phyloP scores from a whole-genome alignment of 2,113 vertebrate species.

The Saiga tatarica region DNA sequence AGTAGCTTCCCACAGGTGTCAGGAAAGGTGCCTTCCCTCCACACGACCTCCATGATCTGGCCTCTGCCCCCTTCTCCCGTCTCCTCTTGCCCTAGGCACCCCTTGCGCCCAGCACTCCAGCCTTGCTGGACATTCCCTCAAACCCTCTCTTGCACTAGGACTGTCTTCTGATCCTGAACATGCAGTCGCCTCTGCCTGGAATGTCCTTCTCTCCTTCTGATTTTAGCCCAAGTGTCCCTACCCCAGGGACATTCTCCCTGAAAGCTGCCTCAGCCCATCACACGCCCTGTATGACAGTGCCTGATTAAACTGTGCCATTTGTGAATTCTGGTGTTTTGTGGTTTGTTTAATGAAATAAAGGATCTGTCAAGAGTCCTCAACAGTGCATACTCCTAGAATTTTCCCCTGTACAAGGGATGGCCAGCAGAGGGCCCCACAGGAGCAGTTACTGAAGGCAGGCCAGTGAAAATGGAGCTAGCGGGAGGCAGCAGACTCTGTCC shows the following conservation, averaged over 20 bases:
- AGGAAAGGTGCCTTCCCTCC: not conserved
- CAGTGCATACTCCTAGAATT: not conserved
- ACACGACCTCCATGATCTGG: no score
- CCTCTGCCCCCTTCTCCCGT: not conserved
- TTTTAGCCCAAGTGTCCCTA: not conserved
- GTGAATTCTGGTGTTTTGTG: not conserved
- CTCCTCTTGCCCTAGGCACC: not conserved
- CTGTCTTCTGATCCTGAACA: not conserved
- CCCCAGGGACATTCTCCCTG: not conserved
- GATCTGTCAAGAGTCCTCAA: not conserved
- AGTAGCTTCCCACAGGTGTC: not conserved
- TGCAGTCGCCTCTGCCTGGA: not conserved
- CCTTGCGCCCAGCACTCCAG: not conserved
- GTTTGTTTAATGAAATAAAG: not conserved
- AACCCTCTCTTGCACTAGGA: not conserved
- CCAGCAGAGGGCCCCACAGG: conserved; percentile 63
- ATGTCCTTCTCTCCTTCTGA: not conserved
- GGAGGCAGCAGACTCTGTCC: not conserved
- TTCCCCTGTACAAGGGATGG: not conserved
- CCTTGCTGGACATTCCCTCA: not conserved
- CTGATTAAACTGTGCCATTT: not conserved
- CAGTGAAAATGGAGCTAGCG: not conserved
- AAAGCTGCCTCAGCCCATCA: not conserved
- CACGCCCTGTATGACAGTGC: not conserved
- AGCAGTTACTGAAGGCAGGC: conserved; percentile 21